Conservation (phyloP, 2,888 invertebrate species). For the Himalopsyche anomala region DNA sequence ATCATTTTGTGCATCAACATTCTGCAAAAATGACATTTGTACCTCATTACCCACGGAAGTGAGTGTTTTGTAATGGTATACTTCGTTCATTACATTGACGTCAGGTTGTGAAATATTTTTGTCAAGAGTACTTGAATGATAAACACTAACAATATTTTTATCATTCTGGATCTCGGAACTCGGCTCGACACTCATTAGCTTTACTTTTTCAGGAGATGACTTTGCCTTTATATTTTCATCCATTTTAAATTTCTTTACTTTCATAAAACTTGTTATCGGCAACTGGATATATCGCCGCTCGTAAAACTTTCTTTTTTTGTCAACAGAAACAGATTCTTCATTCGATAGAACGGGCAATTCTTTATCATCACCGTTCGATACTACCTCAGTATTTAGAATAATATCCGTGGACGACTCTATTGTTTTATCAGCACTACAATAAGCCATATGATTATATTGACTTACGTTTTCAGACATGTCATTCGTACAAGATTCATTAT, state of each 20-base stretch:
- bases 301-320: not conserved
- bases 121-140: not conserved
- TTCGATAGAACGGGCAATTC: too few species aligned
- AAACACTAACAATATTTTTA: not conserved
- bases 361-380: not conserved
- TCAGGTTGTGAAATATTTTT: not conserved
- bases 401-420: not conserved
- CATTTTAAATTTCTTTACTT: not conserved
- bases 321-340: not conserved
- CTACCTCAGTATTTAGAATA: not conserved
- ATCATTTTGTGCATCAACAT: not conserved
- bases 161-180: not conserved
- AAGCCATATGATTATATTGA: not conserved
- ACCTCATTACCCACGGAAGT: not conserved
- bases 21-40: not conserved
- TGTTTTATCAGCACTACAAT: not conserved
- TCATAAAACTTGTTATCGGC: constrained; percentile 9
- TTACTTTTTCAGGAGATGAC: not conserved
- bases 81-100: not conserved
- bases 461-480: not conserved
- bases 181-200: too few species aligned
- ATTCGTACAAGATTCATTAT: not conserved
- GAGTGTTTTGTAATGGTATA: not conserved
- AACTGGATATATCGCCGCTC: constrained; percentile 8
- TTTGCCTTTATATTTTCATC: not conserved